Percentiles rank a stretch among this genome's conserved stretches.
Evolutionary conservation across 2,113 vertebrate species (phyloP).

Genomic region (Chlamydotis undulata): DNA sequence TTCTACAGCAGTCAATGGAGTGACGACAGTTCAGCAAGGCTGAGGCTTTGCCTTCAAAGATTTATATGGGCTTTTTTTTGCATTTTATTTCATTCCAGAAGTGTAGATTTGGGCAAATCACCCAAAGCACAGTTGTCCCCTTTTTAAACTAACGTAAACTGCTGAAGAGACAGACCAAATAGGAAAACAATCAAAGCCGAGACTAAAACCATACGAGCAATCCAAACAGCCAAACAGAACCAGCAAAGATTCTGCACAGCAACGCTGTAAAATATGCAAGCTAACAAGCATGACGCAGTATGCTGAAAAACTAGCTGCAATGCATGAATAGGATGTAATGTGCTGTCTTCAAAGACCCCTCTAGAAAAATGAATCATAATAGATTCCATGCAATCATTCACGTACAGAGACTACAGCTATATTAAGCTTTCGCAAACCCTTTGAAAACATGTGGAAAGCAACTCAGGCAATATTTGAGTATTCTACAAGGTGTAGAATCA

Average conservation of each 20-base stretch:
- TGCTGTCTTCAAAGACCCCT: not conserved
- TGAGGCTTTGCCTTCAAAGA: not conserved
- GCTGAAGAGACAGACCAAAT: not conserved
- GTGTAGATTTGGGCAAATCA: not conserved
- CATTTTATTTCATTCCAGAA: not conserved
- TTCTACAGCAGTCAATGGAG: fast-evolving
- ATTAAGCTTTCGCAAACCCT: not conserved
- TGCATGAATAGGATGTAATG: not conserved
- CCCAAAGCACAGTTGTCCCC: not conserved
- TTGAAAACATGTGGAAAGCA: not conserved
- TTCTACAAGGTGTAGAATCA: not conserved
- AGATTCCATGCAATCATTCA: not conserved
- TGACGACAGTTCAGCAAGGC: not conserved
- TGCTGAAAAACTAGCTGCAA: not conserved
- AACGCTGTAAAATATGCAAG: not conserved
- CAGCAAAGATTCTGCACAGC: not conserved
- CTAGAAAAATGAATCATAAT: not conserved
- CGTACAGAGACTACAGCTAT: not conserved
- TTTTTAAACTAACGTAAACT: not conserved
- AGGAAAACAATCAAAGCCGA: not conserved
- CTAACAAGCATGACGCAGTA: not conserved
- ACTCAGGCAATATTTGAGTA: not conserved
- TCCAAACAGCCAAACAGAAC: not conserved
- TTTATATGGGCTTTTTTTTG: not conserved
- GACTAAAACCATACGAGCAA: not conserved